A percentile compares a stretch with the other conserved stretches of the same genome.
phyloP scores from a whole-genome alignment of 2,888 invertebrate genomes.

The Lithophane socia region DNA sequence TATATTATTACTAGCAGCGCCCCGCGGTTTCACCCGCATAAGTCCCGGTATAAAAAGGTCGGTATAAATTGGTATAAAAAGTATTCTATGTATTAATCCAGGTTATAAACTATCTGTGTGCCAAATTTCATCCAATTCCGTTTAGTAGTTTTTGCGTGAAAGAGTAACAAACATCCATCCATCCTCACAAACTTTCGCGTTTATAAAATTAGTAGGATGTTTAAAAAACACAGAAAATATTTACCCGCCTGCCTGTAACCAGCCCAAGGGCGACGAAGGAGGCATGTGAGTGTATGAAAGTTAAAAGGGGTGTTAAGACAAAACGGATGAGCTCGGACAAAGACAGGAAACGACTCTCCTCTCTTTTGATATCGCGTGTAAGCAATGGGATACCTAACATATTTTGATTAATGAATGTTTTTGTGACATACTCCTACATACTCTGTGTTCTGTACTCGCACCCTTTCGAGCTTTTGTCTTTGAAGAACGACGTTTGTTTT shows the following conservation, averaged over 20 bases:
- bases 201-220: too few relatives aligned
- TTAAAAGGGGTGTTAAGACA: conserved; percentile 90
- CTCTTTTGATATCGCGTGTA: conserved; percentile 84
- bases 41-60: too few relatives aligned
- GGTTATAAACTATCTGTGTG: too few relatives aligned
- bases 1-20: too few relatives aligned
- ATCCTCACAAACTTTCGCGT: too few relatives aligned
- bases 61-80: too few relatives aligned
- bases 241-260: conserved; percentile 33
- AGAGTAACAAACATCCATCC: too few relatives aligned
- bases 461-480: conserved; percentile 60
- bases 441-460: conserved; percentile 22
- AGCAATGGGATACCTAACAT: conserved; percentile 84
- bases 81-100: too few relatives aligned
- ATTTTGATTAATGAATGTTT: conserved; percentile 87
- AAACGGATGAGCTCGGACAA: conserved; percentile 90
- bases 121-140: too few relatives aligned
- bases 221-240: too few relatives aligned
- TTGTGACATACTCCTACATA: conserved; percentile 44
- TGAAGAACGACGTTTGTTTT: conserved; percentile 50
- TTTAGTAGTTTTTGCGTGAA: too few relatives aligned
- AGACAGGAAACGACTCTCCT: conserved; percentile 87
- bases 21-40: too few relatives aligned
- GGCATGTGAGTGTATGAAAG: conserved; percentile 85
- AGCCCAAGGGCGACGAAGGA: conserved; percentile 78